Percentiles rank a stretch among this genome's conserved stretches.
Conservation (phyloP, 1,140 invertebrate species). For the Papilio machaon region DNA sequence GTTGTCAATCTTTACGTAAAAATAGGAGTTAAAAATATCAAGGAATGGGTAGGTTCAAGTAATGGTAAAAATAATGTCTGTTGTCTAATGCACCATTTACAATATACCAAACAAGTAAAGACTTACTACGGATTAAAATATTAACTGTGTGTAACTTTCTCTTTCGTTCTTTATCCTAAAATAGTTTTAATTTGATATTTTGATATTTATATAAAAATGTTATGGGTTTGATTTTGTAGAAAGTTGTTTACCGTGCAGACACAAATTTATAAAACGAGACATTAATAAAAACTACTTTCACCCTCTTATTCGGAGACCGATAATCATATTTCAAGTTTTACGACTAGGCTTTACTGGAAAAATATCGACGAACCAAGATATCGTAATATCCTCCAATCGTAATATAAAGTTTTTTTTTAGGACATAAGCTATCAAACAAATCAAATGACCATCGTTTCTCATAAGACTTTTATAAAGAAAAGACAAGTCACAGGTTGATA, state of each 20-base stretch:
- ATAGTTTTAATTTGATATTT: conserved; percentile 26
- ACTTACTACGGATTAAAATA: background rate
- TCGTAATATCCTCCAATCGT: background rate
- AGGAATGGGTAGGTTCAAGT: background rate
- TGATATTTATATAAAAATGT: background rate
- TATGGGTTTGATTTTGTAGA: conserved; percentile 42
- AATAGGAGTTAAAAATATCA: background rate
- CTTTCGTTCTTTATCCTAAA: background rate
- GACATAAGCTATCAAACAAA: background rate
- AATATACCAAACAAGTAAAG: background rate
- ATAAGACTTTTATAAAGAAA: background rate
- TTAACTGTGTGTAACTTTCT: background rate
- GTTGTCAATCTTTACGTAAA: background rate
- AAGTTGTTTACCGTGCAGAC: conserved; percentile 45
- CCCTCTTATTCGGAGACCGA: conserved; percentile 8
- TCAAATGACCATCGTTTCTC: background rate
- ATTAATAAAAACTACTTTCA: conserved; percentile 28
- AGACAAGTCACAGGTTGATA: background rate
- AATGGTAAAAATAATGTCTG: background rate
- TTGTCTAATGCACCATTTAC: background rate
- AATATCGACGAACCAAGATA: conserved; percentile 10
- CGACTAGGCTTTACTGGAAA: conserved; percentile 24
- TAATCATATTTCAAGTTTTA: conserved; percentile 28
- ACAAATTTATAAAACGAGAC: conserved; percentile 22
- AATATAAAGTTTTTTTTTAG: background rate